Conservation (phyloP, 2,797 vertebrate species). For the Cirrhinus mrigala region DNA sequence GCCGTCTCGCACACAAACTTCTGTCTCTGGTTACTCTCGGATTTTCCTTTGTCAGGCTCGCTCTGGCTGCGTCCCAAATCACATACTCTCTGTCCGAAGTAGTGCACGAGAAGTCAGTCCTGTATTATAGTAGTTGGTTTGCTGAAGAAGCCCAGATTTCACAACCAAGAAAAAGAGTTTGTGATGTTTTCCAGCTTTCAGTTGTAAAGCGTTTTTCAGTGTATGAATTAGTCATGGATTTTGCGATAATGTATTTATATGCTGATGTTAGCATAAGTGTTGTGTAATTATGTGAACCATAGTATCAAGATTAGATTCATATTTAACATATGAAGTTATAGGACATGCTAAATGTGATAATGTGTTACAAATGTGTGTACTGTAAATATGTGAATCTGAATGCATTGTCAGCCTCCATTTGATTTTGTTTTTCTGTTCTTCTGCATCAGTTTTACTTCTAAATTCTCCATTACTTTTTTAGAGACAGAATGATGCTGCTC, state of each 20-base stretch:
- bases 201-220: neutral
- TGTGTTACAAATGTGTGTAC: no score
- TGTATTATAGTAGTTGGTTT: neutral
- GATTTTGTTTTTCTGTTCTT: neutral
- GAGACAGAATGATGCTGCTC: constrained; percentile 99
- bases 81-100: neutral
- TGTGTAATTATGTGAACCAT: neutral
- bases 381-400: no score
- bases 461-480: constrained; percentile 66
- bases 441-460: constrained; percentile 21
- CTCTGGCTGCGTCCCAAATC: neutral
- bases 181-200: neutral
- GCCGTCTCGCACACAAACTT: neutral
- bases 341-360: neutral
- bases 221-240: neutral
- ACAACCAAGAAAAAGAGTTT: neutral
- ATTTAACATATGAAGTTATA: no score
- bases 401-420: neutral
- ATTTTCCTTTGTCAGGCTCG: neutral
- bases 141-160: neutral
- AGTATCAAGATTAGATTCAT: neutral
- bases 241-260: neutral
- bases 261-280: neutral
- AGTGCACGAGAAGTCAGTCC: neutral
- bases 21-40: neutral